These are phyloP conservation scores for Pseudolaguvia tuberculata DNA, from an alignment of 2,113 vertebrate genomes.

Conservation along the genomic window DNA sequence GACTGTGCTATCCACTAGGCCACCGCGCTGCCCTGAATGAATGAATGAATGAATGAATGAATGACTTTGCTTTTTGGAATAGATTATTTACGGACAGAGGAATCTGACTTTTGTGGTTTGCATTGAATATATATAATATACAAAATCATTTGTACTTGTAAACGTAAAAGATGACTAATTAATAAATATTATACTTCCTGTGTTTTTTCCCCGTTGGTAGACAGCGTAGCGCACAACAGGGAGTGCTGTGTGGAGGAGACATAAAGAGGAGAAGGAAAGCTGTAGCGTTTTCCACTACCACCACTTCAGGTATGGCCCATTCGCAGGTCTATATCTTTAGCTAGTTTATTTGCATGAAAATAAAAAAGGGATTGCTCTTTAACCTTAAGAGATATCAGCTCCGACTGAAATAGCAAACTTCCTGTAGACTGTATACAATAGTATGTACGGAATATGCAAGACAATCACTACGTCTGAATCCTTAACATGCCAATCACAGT, in stretches of 20 bases:
- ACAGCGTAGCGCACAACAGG: slow-evolving; percentile 56
- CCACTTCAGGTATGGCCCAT: slow-evolving; percentile 58
- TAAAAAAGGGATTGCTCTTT: too few species aligned
- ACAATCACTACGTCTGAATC: too few species aligned
- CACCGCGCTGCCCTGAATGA: too few species aligned
- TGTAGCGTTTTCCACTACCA: slow-evolving; percentile 44
- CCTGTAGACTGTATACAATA: too few species aligned
- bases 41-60: too few species aligned
- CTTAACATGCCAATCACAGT: too few species aligned
- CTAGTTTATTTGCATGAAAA: not conserved
- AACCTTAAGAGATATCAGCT: too few species aligned
- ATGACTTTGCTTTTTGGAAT: too few species aligned
- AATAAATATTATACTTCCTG: not conserved
- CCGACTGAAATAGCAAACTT: too few species aligned
- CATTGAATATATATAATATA: not conserved
- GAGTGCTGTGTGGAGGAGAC: slow-evolving; percentile 56
- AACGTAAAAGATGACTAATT: not conserved
- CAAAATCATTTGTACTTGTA: not conserved
- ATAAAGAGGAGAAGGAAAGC: slow-evolving; percentile 60
- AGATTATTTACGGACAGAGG: not conserved
- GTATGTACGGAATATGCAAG: too few species aligned
- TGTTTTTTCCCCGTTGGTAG: slow-evolving; percentile 38
- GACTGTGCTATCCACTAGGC: too few species aligned
- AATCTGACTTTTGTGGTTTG: not conserved
- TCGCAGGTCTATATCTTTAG: not conserved